Evolutionary conservation across 2,888 invertebrate species (phyloP).

Genomic region (Drosophila kokeensis): DNA sequence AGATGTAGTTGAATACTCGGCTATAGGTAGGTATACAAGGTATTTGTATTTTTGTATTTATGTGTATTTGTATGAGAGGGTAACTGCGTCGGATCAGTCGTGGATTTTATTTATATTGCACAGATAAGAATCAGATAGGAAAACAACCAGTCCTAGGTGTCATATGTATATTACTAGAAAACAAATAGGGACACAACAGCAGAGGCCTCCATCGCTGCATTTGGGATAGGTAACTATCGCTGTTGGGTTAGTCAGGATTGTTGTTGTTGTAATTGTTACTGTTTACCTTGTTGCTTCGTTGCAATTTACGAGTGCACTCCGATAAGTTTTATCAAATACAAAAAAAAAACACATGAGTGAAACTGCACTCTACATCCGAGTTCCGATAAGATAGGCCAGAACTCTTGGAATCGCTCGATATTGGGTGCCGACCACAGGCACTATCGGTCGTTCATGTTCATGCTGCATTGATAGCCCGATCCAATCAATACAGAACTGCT

Average conservation of each 20-base stretch:
- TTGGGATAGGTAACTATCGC: slow-evolving; percentile 46
- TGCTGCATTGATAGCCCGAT: slow-evolving; percentile 49
- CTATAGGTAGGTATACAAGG: slow-evolving; percentile 1
- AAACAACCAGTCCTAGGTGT: slow-evolving; percentile 41
- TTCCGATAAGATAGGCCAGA: slow-evolving; percentile 68
- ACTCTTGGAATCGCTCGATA: slow-evolving; percentile 55
- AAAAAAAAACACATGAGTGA: slow-evolving; percentile 40
- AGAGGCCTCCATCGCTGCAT: slow-evolving; percentile 25
- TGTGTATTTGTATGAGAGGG: slow-evolving; percentile 27
- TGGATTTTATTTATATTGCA: slow-evolving; percentile 57
- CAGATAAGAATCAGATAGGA: slow-evolving; percentile 62
- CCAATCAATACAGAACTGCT: slow-evolving; percentile 75
- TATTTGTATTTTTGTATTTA: not conserved
- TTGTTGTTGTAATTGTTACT: slow-evolving; percentile 27
- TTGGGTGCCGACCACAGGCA: slow-evolving; percentile 26
- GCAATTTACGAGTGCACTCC: slow-evolving; percentile 75
- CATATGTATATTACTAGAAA: slow-evolving; percentile 54
- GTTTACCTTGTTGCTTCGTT: slow-evolving; percentile 76
- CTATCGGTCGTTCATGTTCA: slow-evolving; percentile 71
- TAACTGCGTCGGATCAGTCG: slow-evolving; percentile 63
- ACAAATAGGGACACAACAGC: slow-evolving; percentile 43
- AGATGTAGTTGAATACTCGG: slow-evolving; percentile 5
- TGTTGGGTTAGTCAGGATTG: slow-evolving; percentile 45
- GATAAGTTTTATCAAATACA: slow-evolving; percentile 66
- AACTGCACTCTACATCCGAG: slow-evolving; percentile 75